Evolutionary conservation across 2,797 vertebrate genomes (phyloP), one percentile per base, ranked within the genome.

Genomic region (Crenichthys baileyi): DNA sequence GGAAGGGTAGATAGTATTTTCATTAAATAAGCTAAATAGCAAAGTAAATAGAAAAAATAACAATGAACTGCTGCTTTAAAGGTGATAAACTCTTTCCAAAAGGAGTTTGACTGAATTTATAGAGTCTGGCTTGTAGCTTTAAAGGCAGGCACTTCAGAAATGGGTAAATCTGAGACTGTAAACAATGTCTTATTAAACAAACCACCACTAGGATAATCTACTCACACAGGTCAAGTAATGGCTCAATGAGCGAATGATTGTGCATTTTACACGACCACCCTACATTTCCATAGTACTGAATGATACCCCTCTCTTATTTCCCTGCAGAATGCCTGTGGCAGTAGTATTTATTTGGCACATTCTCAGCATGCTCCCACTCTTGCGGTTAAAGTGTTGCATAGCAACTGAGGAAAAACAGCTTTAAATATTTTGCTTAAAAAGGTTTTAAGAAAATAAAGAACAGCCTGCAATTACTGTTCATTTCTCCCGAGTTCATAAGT

Each of bases 371-470:
- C 93, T 93, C 94, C 91, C 89, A 93, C 92, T 93, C 91, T 91
- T 93, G 94, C 81, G 91, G 93, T 93, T 93, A 91, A 95, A 93
- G 91, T 95, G 95, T 95, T 94, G 94, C 95, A 89, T 95, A 95
- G 95, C 94, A 96, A 96, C 95, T 92, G 93, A 93, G 91, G 91
- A 93, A 93, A 94, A 95, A 95, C 92, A 94, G 92, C 93, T 93
- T 95, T 95, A 95, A 95, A 96, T 95, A 95, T 95, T 95, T 95
- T 90, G 94, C 92, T 93, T 92, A 86, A 93, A 95, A 95, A 90
- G 92, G 85, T 94, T 94, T 91, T 89, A 93, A 93, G 93, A 93
- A 95, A 95, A 94, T 92, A 93, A 92, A 93, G 91, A 94, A 92
- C 88, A 94, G 92, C 90, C 94, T 93, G 91, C 93, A 95, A 96